A percentile compares a stretch with the other conserved stretches of the same genome.
These are phyloP conservation scores for Melitaea athalia DNA, from an alignment of 2,888 invertebrate species.

Conservation along the genomic window DNA sequence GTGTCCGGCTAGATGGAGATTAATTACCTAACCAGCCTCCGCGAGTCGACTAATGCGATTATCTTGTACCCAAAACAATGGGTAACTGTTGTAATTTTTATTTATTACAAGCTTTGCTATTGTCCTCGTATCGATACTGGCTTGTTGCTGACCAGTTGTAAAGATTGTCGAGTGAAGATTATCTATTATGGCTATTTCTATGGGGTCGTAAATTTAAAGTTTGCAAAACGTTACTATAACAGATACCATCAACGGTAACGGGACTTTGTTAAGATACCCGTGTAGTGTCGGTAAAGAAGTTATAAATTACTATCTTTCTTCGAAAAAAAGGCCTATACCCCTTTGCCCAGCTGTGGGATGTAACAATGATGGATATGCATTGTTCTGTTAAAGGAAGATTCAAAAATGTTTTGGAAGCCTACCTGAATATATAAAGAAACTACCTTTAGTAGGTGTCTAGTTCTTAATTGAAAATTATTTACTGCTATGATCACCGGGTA, in stretches of 20 bases:
- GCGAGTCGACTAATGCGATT: conserved; percentile 72
- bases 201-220: conserved; percentile 1
- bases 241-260: background rate
- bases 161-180: conserved; percentile 8
- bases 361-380: too few relatives aligned
- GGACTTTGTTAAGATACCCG: background rate
- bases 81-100: conserved; percentile 51
- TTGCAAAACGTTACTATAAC: background rate
- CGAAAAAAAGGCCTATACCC: too few relatives aligned
- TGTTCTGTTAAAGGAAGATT: too few relatives aligned
- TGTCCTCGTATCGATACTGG: conserved; percentile 30
- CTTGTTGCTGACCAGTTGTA: conserved; percentile 16
- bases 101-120: conserved; percentile 43
- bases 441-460: too few relatives aligned
- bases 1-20: conserved; percentile 58
- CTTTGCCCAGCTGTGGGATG: too few relatives aligned
- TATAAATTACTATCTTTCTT: too few relatives aligned
- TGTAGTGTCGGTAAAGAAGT: too few relatives aligned
- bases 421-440: too few relatives aligned
- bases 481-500: too few relatives aligned
- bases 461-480: too few relatives aligned
- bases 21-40: conserved; percentile 60
- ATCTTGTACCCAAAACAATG: conserved; percentile 74
- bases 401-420: too few relatives aligned
- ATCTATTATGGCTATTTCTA: background rate